Evolutionary conservation across 2,888 invertebrate genomes (phyloP).

Genomic region (Euphydryas editha): DNA sequence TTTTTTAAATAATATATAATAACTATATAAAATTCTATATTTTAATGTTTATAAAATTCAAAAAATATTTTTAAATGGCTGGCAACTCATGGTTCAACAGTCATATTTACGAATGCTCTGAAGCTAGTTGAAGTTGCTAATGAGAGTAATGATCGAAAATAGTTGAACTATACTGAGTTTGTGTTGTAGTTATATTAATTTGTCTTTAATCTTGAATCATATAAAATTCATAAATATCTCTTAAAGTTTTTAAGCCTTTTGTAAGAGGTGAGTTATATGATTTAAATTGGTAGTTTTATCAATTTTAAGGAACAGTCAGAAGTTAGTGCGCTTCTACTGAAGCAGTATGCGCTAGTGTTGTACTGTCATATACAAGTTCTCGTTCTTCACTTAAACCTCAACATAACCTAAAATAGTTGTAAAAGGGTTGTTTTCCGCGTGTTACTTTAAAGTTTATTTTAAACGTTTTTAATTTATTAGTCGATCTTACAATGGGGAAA

Average conservation of each 20-base stretch:
- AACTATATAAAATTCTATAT: neutral
- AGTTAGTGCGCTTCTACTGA: constrained; percentile 29
- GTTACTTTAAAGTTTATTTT: constrained; percentile 7
- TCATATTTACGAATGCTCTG: neutral
- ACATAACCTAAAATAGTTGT: constrained; percentile 28
- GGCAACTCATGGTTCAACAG: neutral
- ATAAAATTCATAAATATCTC: too few relatives aligned
- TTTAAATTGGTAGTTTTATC: neutral
- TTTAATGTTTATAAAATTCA: neutral
- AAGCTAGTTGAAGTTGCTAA: constrained; percentile 3
- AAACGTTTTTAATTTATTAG: neutral
- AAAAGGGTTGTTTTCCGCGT: neutral
- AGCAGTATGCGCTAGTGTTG: neutral
- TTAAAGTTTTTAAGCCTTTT: neutral
- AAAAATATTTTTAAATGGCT: neutral
- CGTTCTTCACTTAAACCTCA: neutral
- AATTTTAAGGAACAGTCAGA: constrained; percentile 30
- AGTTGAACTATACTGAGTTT: neutral
- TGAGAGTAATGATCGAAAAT: neutral
- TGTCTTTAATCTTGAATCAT: neutral
- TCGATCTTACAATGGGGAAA: constrained; percentile 86
- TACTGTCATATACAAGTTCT: constrained; percentile 24
- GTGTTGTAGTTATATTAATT: neutral
- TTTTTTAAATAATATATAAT: neutral
- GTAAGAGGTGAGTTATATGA: constrained; percentile 9